Evolutionary conservation across 2,888 invertebrate species (phyloP), one percentile per base, ranked within the genome.

Genomic region (Drosophila incognita): DNA sequence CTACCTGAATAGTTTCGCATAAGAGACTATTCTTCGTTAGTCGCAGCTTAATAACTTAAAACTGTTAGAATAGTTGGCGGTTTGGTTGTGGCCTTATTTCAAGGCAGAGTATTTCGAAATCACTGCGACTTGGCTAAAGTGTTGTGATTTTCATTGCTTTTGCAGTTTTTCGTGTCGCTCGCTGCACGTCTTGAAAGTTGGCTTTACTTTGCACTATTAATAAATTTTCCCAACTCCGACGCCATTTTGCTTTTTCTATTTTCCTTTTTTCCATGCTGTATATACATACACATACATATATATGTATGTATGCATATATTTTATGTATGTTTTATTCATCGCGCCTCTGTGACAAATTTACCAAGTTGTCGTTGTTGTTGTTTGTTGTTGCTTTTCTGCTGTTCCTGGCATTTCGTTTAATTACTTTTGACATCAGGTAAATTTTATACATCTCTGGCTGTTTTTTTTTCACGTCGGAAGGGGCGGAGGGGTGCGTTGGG

Each of bases 351-450:
- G 56, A 69, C 76, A 76, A 74, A 60, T 76, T 60, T 31, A 13
- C 27, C 11, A 48, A 53, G 46, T 42, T 60, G 48, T 38, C 57
- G 42, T 65, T 46, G 3, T 29, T 42, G 48, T 58, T 48, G 58
- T 13, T 11, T 52, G 52, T 3, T 56, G 42, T 36, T 54, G 61
- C 58, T 66, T 65, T 59, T 24, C 24, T 76, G 69, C 78, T 83
- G 89, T 73, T 70, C 73, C 66, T 87, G 85, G 74, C 85, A 80
- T 83, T 87, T 87, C 69, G 74, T 87, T 89, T 87, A 87, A 89
- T 87, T 89, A 89, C 83, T 81, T 89, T 89, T 85, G 86, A 87
- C 83, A 87, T 77, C 83, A 83, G 88, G 83, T 88, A 77, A 79
- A 87, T 84, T 81, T 74, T 70, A 69, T 53, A 74, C 69, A 74